These are phyloP conservation scores for Lacerta bilineata DNA, from an alignment of 2,797 vertebrate species.

Conservation along the genomic window DNA sequence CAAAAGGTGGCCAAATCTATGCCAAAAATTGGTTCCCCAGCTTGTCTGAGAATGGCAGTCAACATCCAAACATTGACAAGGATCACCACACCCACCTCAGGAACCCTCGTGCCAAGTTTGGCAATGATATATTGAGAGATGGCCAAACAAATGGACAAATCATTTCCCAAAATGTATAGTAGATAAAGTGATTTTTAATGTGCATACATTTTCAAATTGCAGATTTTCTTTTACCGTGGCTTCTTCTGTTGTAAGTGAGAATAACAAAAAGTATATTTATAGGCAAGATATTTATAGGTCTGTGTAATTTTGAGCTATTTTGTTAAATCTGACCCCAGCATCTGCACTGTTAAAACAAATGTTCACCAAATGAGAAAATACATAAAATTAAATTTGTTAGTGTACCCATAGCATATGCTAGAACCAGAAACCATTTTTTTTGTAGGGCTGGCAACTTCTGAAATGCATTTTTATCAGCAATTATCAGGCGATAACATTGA, in stretches of 20 bases:
- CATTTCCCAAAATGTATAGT: neutral
- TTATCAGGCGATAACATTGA: neutral
- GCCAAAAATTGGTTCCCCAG: too few relatives aligned
- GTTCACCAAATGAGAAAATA: neutral
- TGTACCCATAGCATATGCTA: neutral
- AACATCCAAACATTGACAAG: too few relatives aligned
- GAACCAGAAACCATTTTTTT: neutral
- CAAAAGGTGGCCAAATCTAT: too few relatives aligned
- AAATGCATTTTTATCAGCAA: neutral
- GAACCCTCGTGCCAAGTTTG: too few relatives aligned
- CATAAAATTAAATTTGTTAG: neutral
- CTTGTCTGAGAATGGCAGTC: too few relatives aligned
- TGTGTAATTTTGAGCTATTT: neutral
- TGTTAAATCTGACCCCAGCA: neutral
- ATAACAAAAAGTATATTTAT: neutral
- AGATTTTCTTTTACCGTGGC: neutral
- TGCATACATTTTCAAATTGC: neutral
- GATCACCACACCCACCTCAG: too few relatives aligned
- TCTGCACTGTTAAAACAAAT: conserved; percentile 31
- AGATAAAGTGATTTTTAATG: neutral
- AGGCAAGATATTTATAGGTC: neutral
- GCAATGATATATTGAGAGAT: too few relatives aligned
- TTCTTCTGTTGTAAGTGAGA: neutral
- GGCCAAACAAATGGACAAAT: too few relatives aligned
- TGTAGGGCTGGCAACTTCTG: neutral